phyloP scores from a whole-genome alignment of 2,113 vertebrate species.

The Apteryx owenii region DNA sequence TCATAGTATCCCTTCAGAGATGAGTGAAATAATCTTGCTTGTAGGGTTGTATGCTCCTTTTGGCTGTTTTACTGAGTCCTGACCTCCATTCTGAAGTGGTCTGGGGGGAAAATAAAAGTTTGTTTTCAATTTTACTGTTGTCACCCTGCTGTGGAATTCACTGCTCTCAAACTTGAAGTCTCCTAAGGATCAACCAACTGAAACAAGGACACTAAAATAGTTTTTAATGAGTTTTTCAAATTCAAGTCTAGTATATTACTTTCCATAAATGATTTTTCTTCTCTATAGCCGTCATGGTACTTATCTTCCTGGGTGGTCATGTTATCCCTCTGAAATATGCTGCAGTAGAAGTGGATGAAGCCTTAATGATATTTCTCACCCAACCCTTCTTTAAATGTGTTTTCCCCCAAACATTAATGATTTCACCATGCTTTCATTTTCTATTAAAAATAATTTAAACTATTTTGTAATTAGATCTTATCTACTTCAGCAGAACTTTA shows the following conservation, averaged over 20 bases:
- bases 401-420: not conserved
- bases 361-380: slow-evolving; percentile 18
- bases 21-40: not conserved
- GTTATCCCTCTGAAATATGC: slow-evolving; percentile 19
- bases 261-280: slow-evolving; percentile 31
- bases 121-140: slow-evolving; percentile 20
- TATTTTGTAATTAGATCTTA: slow-evolving; percentile 14
- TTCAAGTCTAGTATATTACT: not conserved
- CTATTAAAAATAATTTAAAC: slow-evolving; percentile 10
- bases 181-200: not conserved
- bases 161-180: not conserved
- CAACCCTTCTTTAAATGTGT: slow-evolving; percentile 20
- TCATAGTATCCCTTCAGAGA: not conserved
- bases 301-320: slow-evolving; percentile 38
- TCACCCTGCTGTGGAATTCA: not conserved
- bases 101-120: not conserved
- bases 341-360: slow-evolving; percentile 2
- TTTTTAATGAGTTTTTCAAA: slow-evolving; percentile 35
- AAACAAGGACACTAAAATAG: slow-evolving; percentile 17
- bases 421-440: slow-evolving; percentile 18
- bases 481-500: not conserved
- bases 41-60: not conserved
- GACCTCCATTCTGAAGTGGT: slow-evolving; percentile 8
- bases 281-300: not conserved
- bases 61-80: not conserved